Conservation (phyloP, 2,888 invertebrate species). For the Oscheius onirici region DNA sequence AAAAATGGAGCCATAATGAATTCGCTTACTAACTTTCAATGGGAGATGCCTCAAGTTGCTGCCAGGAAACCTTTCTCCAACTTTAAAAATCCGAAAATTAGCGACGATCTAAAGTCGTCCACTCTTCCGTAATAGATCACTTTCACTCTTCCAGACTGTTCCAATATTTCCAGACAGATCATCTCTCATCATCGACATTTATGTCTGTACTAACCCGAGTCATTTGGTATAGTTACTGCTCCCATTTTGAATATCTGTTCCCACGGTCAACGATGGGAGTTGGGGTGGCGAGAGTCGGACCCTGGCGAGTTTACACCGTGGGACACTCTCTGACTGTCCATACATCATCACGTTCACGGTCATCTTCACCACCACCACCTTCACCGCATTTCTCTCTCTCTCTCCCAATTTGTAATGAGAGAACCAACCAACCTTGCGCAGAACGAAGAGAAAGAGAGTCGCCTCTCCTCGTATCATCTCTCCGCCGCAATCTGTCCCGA, state of each 20-base stretch:
- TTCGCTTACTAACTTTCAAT: too few species aligned
- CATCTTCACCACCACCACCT: slow-evolving; percentile 2
- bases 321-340: slow-evolving; percentile 20
- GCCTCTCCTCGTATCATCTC: slow-evolving; percentile 20
- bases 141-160: too few species aligned
- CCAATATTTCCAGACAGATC: too few species aligned
- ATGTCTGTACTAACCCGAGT: too few species aligned
- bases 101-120: too few species aligned
- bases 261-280: background rate
- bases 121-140: too few species aligned
- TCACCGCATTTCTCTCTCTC: background rate
- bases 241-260: background rate
- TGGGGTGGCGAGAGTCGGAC: background rate
- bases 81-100: too few species aligned
- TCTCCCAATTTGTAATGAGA: slow-evolving; percentile 16
- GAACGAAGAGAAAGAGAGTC: background rate
- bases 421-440: slow-evolving; percentile 12
- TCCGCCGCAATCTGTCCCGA: slow-evolving; percentile 1
- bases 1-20: too few species aligned
- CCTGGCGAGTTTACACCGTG: slow-evolving; percentile 23
- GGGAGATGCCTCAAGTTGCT: too few species aligned
- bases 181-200: too few species aligned
- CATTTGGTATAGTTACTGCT: too few species aligned
- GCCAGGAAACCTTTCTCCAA: too few species aligned
- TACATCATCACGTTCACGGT: slow-evolving; percentile 34